Base-by-base conservation (phyloP, 2,888 invertebrate species). In the Brenthis ino region DNA sequence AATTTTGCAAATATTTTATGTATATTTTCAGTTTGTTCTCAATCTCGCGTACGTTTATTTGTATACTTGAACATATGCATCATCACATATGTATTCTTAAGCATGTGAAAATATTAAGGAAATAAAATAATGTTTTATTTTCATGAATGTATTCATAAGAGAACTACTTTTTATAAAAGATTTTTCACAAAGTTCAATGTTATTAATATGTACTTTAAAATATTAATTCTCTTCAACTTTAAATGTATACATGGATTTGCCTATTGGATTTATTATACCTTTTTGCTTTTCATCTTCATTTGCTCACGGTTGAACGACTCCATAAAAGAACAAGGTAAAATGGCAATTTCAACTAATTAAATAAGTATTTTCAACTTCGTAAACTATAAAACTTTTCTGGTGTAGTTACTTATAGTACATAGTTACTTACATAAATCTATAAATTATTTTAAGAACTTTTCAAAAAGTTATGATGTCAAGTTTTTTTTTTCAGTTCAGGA, bases 191-290 rank as follows among this genome's bases (percentile, higher is more conserved):
- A 33, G 48, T 43, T 43, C 66, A 66, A 60, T 60, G 48, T 55
- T 66, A 66, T 66, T 66, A 66, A 66, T 66, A 55, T 66, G 47
- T 66, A 66, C 55, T 60, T 66, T 60, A 60, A 68, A 70, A 70
- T 67, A 70, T 55, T 57, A 70, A 67, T 67, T 28, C 50, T 60
- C 37, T 54, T 65, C 58, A 64, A 33, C 33, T 14, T 58, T 47
- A 64, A 58, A 55, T 43, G 48, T 50, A 56, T 64, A 47, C 64
- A 64, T 56, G 37, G 67, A 60, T 67, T 64, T 60, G 50, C 67
- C 43, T 64, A 64, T 64, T 67, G 60, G 64, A 64, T 70, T 67
- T 64, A 67, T 70, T 64, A 58, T 58, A 67, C 64, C 67, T 67
- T 43, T 63, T 56, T 53, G 58, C 57, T 67, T 67, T 67, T 43